phyloP scores from a whole-genome alignment of 1,140 invertebrate genomes.

The Atta colombica region DNA sequence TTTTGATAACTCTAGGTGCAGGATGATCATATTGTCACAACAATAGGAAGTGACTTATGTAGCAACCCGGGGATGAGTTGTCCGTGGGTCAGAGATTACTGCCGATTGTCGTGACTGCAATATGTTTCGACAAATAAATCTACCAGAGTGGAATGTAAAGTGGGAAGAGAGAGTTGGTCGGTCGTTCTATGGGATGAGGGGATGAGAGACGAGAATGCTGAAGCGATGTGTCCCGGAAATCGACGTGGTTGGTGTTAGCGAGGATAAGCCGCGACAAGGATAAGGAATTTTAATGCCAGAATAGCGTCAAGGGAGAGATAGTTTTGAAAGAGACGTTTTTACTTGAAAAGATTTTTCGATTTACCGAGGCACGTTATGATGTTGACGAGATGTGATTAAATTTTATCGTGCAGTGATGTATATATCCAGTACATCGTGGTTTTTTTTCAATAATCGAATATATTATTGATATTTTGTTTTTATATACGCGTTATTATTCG shows the following conservation, averaged over 20 bases:
- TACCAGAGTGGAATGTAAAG: constrained; percentile 73
- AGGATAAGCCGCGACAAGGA: constrained; percentile 68
- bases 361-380: constrained; percentile 63
- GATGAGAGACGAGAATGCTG: background rate
- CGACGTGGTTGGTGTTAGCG: constrained; percentile 65
- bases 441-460: constrained; percentile 5
- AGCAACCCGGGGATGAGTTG: constrained; percentile 35
- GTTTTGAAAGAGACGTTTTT: constrained; percentile 59
- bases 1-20: constrained; percentile 7
- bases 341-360: constrained; percentile 53
- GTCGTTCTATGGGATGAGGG: constrained; percentile 33
- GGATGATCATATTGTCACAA: constrained; percentile 7
- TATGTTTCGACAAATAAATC: constrained; percentile 76
- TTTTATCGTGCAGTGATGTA: constrained; percentile 59
- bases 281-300: constrained; percentile 74
- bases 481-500: background rate
- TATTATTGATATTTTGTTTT: background rate
- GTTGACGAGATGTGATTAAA: constrained; percentile 68
- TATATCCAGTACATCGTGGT: background rate
- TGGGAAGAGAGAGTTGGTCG: constrained; percentile 68
- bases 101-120: constrained; percentile 63
- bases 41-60: constrained; percentile 53
- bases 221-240: constrained; percentile 66
- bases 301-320: constrained; percentile 66
- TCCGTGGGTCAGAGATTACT: constrained; percentile 68